Percentiles rank a stretch among this genome's conserved stretches.
phyloP scores from a whole-genome alignment of 2,113 vertebrate species.

The Vulpes ferrilata region DNA sequence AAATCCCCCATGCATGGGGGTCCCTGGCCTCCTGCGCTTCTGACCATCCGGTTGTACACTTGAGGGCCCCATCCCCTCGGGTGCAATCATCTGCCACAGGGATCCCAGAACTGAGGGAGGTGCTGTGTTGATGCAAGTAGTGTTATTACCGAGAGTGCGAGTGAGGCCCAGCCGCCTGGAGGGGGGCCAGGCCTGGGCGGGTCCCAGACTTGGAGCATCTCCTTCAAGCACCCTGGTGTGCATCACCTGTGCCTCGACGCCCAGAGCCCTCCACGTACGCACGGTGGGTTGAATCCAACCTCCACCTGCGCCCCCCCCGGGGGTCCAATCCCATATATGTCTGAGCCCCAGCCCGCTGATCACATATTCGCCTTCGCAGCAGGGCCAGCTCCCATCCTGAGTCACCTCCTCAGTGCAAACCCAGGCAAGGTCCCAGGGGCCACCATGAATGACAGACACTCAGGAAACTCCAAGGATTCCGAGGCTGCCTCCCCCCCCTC shows the following conservation, averaged over 20 bases:
- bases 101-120: background rate
- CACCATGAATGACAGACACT: background rate
- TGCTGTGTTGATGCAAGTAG: too few species aligned
- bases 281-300: background rate
- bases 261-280: background rate
- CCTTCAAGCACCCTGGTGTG: background rate
- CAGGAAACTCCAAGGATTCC: background rate
- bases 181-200: background rate
- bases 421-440: background rate
- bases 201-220: background rate
- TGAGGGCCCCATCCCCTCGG: background rate
- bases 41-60: background rate
- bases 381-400: background rate
- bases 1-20: background rate
- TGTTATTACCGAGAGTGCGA: background rate
- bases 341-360: too few species aligned
- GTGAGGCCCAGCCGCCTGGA: background rate
- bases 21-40: background rate
- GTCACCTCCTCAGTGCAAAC: background rate
- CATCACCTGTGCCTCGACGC: background rate
- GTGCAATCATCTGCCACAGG: background rate
- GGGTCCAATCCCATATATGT: too few species aligned
- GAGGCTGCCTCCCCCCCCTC: background rate
- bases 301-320: accelerated
- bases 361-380: background rate